phyloP scores from a whole-genome alignment of 2,888 invertebrate genomes.

The Melanargia galathea region DNA sequence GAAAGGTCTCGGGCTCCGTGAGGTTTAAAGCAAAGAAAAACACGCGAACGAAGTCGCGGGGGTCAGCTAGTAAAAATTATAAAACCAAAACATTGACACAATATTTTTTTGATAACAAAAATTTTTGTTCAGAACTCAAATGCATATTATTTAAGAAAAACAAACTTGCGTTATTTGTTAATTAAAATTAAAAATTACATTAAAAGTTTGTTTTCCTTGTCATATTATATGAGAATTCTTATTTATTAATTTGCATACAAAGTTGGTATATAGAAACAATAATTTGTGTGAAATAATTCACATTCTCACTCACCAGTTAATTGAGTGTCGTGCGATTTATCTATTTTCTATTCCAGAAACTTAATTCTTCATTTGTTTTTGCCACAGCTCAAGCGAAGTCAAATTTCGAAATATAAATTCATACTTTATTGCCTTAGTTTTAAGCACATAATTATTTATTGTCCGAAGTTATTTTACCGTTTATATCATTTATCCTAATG shows the following conservation, averaged over 20 bases:
- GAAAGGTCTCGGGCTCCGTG: too few relatives aligned
- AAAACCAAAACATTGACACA: too few relatives aligned
- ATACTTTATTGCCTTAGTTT: constrained; percentile 22
- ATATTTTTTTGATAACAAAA: too few relatives aligned
- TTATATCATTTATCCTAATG: constrained; percentile 24
- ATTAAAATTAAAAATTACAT: neutral
- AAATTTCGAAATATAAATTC: constrained; percentile 29
- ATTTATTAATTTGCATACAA: neutral
- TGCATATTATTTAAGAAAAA: neutral
- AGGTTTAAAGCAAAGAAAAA: too few relatives aligned
- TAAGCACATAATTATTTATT: constrained; percentile 25
- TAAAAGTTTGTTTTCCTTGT: neutral
- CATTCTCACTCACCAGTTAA: constrained; percentile 15
- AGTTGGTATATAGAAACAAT: neutral
- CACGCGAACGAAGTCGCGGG: too few relatives aligned
- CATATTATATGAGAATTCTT: neutral
- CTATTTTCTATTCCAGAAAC: constrained; percentile 21
- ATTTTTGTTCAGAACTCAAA: neutral
- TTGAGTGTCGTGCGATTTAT: constrained; percentile 10
- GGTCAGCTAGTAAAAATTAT: too few relatives aligned
- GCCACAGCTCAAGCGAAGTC: constrained; percentile 22
- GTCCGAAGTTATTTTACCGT: constrained; percentile 14
- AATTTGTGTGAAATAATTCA: neutral
- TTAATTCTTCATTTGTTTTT: constrained; percentile 23
- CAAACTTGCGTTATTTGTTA: neutral